Evolutionary conservation across 2,888 invertebrate species (phyloP), one percentile per base, ranked within the genome.

Genomic region (Apodemia duryi): DNA sequence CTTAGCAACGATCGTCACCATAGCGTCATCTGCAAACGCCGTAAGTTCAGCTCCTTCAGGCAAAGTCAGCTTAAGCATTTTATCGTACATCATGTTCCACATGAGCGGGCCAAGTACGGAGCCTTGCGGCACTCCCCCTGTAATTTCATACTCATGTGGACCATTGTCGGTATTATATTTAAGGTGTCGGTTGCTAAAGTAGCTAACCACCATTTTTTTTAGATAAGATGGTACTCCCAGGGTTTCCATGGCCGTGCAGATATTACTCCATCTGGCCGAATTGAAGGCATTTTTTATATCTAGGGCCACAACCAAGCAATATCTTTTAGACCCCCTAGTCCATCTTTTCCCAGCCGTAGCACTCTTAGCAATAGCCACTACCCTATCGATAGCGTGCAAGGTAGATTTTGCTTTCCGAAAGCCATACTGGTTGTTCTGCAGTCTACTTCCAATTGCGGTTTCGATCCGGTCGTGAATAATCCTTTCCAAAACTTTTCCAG

Each of bases 311-410:
- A 64, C 61, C 41, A 66, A 29, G 46, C 61, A 51, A n/a, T 66
- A 66, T 11, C 63, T 66, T 41, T 63, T 66, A 1, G 41, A n/a
- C 6, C 63, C 66, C 63, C 61, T 61, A n/a, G 63, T 66, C 66
- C 63, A 66, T 11, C 66, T 61, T 1, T n/a, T 52, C 0, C 62
- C 63, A 10, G 28, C 5, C 1, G 41, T 62, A 10, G 64, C 61
- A 29, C 43, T 6, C 49, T 63, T 66, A 32, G 62, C 66, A 7
- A 43, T 64, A 21, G n/a, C 63, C 38, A 6, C 46, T 11, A 49
- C 11, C 49, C 11, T 11, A 4, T n/a, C n/a, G n/a, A 49, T 49
- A 11, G 49, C 13, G 1, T 49, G 13, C 1, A 49, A 49, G 13
- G 49, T 49, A 11, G 49, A 49, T 11, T 13, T 11, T 49, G 13